Conservation (phyloP, 2,113 vertebrate species). For the Ammodramus savannarum region DNA sequence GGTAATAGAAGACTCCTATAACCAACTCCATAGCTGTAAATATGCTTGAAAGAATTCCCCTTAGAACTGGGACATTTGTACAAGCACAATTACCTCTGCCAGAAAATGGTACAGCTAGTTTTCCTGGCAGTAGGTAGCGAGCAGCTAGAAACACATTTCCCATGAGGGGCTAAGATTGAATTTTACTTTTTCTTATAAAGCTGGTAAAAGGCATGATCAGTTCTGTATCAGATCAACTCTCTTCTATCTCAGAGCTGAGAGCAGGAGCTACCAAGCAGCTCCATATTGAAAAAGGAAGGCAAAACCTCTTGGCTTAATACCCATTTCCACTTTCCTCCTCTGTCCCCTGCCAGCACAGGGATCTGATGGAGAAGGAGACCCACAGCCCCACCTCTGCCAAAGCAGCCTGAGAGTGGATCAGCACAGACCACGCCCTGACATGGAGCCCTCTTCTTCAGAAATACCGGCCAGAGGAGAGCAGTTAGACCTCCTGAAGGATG, state of each 20-base stretch:
- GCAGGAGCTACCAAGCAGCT: not conserved
- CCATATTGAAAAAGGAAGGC: not conserved
- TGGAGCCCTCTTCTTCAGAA: not conserved
- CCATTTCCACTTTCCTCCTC: not conserved
- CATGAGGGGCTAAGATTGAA: not conserved
- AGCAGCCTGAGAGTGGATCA: not conserved
- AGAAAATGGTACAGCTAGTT: not conserved
- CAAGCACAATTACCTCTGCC: not conserved
- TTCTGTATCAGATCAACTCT: not conserved
- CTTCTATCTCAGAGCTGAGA: not conserved
- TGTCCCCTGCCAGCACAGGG: rapidly evolving
- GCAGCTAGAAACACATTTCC: not conserved
- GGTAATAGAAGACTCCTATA: not conserved
- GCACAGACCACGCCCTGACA: rapidly evolving
- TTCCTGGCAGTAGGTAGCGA: not conserved
- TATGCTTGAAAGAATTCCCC: not conserved
- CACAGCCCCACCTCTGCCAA: not conserved
- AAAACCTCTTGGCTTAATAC: not conserved
- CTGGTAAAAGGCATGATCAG: rapidly evolving
- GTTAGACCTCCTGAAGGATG: not conserved
- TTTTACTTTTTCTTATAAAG: not conserved
- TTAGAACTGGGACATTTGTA: not conserved
- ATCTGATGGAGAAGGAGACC: not conserved
- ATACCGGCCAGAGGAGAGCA: not conserved
- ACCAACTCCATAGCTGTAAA: not conserved